Evolutionary conservation across 2,888 invertebrate species (phyloP).

Genomic region (Luffia ferchaultella): DNA sequence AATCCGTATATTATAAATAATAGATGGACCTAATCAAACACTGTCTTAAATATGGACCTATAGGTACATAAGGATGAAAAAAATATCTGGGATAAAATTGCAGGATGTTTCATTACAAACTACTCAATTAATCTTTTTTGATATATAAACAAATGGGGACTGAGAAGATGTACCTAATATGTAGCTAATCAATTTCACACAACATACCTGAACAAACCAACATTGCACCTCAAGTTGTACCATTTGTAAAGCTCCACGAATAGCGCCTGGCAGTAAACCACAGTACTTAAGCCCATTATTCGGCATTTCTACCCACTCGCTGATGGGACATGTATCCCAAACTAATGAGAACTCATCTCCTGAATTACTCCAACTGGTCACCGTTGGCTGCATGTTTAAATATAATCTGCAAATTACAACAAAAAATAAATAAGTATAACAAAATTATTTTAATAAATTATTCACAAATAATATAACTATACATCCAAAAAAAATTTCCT

Average conservation of each 20-base stretch:
- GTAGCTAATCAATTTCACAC: too few species aligned
- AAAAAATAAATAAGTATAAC: neutral
- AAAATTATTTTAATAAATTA: too few species aligned
- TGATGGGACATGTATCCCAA: constrained; percentile 94
- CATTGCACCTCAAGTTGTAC: constrained; percentile 96
- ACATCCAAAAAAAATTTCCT: neutral
- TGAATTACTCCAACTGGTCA: constrained; percentile 93
- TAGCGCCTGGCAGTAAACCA: constrained; percentile 89
- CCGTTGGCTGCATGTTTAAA: constrained; percentile 90
- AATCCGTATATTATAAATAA: too few species aligned
- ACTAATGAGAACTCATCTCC: constrained; percentile 97
- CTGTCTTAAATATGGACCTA: too few species aligned
- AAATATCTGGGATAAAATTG: too few species aligned
- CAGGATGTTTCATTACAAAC: too few species aligned
- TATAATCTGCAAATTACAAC: constrained; percentile 69
- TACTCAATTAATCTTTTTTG: too few species aligned
- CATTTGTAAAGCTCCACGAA: constrained; percentile 97
- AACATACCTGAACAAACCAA: constrained; percentile 82
- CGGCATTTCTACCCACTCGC: constrained; percentile 97
- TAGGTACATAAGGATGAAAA: too few species aligned
- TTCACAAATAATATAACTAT: neutral
- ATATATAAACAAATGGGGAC: too few species aligned
- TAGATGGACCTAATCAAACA: too few species aligned
- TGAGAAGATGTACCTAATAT: too few species aligned
- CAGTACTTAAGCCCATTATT: constrained; percentile 88